phyloP scores from a whole-genome alignment of 2,888 invertebrate species.

The Endomychus coccineus region DNA sequence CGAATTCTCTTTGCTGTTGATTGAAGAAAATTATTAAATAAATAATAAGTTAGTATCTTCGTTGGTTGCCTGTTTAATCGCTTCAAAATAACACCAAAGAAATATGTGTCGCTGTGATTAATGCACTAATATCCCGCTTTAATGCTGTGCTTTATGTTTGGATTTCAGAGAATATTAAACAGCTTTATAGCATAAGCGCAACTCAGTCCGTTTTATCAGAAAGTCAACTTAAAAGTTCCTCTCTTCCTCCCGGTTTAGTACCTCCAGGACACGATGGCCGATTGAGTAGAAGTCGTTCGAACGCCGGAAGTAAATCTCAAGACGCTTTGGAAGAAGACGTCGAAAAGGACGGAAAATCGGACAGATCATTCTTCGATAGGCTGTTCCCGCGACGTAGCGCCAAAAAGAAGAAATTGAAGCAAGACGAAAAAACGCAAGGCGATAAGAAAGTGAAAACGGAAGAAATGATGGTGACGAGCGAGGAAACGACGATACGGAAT shows the following conservation, averaged over 20 bases:
- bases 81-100: too few relatives aligned
- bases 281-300: constrained; percentile 46
- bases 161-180: constrained; percentile 41
- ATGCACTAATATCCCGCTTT: too few relatives aligned
- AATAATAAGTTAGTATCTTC: too few relatives aligned
- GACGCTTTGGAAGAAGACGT: constrained; percentile 36
- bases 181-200: constrained; percentile 35
- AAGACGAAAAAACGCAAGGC: constrained; percentile 19
- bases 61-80: too few relatives aligned
- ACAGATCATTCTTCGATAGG: constrained; percentile 58
- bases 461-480: constrained; percentile 5
- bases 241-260: constrained; percentile 56
- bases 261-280: constrained; percentile 46
- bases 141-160: constrained; percentile 24
- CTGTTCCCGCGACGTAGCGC: constrained; percentile 63
- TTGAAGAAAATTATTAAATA: too few relatives aligned
- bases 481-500: constrained; percentile 11
- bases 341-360: constrained; percentile 47
- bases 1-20: too few relatives aligned
- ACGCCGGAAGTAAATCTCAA: constrained; percentile 40
- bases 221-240: constrained; percentile 56
- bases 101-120: too few relatives aligned
- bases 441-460: constrained; percentile 12
- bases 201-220: constrained; percentile 34
- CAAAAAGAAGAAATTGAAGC: constrained; percentile 58